Evolutionary conservation across 2,797 vertebrate genomes (phyloP), one percentile per base, ranked within the genome.

Genomic region (Macrochelys suwanniensis): DNA sequence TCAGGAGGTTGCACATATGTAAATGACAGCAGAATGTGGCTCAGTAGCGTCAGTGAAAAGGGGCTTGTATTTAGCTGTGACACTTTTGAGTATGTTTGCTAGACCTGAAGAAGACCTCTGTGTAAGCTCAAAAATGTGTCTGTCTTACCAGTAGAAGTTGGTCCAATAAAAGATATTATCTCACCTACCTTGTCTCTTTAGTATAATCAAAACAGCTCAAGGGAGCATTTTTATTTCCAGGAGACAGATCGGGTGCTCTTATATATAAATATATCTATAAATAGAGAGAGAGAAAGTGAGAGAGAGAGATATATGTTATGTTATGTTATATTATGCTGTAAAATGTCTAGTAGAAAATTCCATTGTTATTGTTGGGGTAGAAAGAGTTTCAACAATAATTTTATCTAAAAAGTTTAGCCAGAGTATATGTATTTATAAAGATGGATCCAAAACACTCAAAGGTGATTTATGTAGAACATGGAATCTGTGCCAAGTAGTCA

Each of bases 391-490:
- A 42, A 71, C 37, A 71, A 42, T 23, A 71, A 42, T 23, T 42
- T 23, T 23, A 71, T 37, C 68, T 49, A 49, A 85, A 80, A 84
- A 80, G 7, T 31, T 45, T 37, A 77, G 19, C 0, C 31, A 91
- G 94, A 78, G 33, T 11, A 57, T 1, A 31, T 13, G 28, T 71
- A 4, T 87, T 71, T 71, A 90, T 37, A 84, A 23, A 77, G 79
- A 53, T 26, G 57, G 5, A 5, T 82, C 87, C 59, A n/a, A 6
- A 78, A 57, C 49, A 85, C 11, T 76, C 84, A 87, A 3, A 78
- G 77, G 82, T 80, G 21, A 59, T 33, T n/a, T 42, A 85, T 82
- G 23, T 86, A 61, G 56, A 86, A 51, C 78, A 85, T 37, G 85
- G 80, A 84, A 28, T 51, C 17, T 45, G 59, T 88, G 61, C 23